Evolutionary conservation across 1,140 invertebrate species (phyloP).

Genomic region (Saccostrea cuccullata): DNA sequence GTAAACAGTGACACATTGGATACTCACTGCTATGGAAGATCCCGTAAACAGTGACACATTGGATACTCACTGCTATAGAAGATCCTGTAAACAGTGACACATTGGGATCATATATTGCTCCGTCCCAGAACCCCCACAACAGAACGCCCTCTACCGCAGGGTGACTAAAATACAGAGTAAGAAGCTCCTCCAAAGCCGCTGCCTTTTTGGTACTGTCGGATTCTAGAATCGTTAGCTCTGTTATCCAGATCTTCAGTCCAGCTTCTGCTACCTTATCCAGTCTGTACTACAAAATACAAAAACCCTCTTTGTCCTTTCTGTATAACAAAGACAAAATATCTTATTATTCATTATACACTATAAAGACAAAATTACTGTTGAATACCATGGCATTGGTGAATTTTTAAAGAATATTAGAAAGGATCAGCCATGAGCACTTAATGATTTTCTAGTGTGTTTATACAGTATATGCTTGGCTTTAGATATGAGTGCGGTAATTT

Average conservation of each 20-base stretch:
- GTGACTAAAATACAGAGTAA: constrained; percentile 68
- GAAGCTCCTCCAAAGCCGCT: constrained; percentile 48
- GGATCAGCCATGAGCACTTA: no score
- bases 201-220: constrained; percentile 50
- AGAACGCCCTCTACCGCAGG: constrained; percentile 68
- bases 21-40: no score
- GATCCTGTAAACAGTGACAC: constrained; percentile 53
- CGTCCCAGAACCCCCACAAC: constrained; percentile 73
- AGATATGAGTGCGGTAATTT: no score
- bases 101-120: constrained; percentile 49
- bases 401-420: no score
- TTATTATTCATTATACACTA: no score
- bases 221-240: constrained; percentile 61
- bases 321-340: no score
- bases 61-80: constrained; percentile 51
- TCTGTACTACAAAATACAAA: constrained; percentile 39
- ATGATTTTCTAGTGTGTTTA: no score
- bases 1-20: no score
- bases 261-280: constrained; percentile 64
- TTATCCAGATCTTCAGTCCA: constrained; percentile 68
- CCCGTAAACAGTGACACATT: neutral
- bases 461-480: no score
- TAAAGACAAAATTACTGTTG: no score
- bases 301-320: no score
- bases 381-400: no score